A percentile compares a stretch with the other conserved stretches of the same genome.
These are phyloP conservation scores for Platanista minor DNA, from an alignment of 2,113 vertebrate species.

Conservation along the genomic window DNA sequence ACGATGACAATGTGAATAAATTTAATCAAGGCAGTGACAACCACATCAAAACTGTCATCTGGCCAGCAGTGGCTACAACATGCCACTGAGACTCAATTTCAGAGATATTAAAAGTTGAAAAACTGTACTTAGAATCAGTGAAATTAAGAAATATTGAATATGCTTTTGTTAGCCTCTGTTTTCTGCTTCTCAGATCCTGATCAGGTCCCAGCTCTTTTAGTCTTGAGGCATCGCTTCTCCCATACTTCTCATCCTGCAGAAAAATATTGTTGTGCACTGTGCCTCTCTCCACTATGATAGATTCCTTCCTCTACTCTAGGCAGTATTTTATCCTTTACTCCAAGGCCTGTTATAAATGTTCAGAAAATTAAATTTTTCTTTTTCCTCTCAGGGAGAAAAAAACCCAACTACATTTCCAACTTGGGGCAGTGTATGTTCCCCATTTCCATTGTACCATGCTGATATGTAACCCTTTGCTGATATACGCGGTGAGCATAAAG, in stretches of 20 bases:
- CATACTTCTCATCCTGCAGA: background rate
- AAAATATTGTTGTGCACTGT: background rate
- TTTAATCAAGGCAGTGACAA: background rate
- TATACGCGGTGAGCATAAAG: background rate
- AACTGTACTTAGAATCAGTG: background rate
- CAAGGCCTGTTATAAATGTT: slow-evolving; percentile 31
- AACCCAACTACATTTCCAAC: background rate
- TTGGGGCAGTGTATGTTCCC: background rate
- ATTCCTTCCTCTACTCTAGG: background rate
- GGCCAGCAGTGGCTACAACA: background rate
- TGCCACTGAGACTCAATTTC: background rate
- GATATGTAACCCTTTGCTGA: background rate
- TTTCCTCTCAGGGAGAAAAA: background rate
- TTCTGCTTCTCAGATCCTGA: background rate
- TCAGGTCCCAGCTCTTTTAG: background rate
- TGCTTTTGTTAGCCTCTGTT: background rate
- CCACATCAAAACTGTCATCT: background rate
- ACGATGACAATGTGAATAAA: slow-evolving; percentile 12
- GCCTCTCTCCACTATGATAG: background rate
- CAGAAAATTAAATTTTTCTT: slow-evolving; percentile 38
- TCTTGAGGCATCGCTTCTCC: background rate
- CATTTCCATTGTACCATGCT: background rate
- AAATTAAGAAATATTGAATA: background rate
- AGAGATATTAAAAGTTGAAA: background rate
- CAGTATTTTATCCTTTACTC: background rate